Base-by-base conservation (phyloP, 2,113 vertebrate genomes). In the Grammomys surdaster region DNA sequence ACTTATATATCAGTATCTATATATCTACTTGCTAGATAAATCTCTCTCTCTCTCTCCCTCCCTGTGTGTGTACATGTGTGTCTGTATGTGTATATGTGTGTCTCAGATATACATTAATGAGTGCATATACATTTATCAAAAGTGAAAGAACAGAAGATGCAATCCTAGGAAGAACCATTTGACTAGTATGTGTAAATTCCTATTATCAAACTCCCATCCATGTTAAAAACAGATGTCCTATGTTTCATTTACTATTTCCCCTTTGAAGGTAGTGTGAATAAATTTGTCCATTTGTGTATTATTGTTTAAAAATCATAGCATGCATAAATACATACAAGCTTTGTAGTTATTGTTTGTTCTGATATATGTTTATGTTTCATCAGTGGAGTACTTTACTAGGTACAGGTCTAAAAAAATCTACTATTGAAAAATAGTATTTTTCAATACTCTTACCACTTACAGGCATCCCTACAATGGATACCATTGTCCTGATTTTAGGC, bases 11-110 rank as follows among this genome's bases (percentile, higher is more conserved):
- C 48, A 7, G 2, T 12, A 4, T 22, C 28, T n/a, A 28, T 16
- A 63, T 80, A 48, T 51, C 0, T 36, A n/a, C 46, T 12, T n/a
- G 7, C 17, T 69, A 12, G 31, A 31, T 33, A 56, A 11, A 81
- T 51, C 16, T 46, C 5, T 28, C 2, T 48, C 75, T 16, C 43
- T 28, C 75, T 43, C 10, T 75, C 7, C 43, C 17, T 75, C 26
- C 14, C 3, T 12, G 3, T 26, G 24, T 26, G 22, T 28, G 24
- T 65, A 7, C 31, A 10, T 67, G 28, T 67, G 11, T 67, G 9
- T 31, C 28, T 7, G 20, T 14, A 5, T 17, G 31, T 28, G 1
- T 0, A 16, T 16, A 0, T 69, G 13, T 69, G 1, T n/a, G 36
- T 8, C 69, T n/a, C 16, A 72, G 14, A 54, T 6, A 54, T 3